These are phyloP conservation scores for Cephus spinipes DNA, from an alignment of 2,888 invertebrate genomes.

Conservation along the genomic window DNA sequence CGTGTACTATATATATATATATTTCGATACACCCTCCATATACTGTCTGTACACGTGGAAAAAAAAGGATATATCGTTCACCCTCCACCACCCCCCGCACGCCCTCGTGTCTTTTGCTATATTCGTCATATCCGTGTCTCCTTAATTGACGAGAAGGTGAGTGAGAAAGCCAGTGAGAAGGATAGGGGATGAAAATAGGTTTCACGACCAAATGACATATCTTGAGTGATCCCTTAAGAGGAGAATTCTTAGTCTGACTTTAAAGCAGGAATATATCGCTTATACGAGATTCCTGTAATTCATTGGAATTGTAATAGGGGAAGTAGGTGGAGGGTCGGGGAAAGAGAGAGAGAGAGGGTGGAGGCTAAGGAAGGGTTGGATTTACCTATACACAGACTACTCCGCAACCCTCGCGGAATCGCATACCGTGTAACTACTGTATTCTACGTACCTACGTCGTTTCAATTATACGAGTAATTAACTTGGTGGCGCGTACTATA, in stretches of 20 bases:
- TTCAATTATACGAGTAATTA: conserved; percentile 52
- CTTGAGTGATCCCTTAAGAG: not conserved
- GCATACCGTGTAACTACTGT: conserved; percentile 21
- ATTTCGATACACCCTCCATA: not conserved
- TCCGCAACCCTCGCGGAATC: conserved; percentile 9
- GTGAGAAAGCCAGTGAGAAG: not conserved
- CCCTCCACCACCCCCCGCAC: not conserved
- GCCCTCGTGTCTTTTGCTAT: not conserved
- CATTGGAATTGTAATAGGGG: not conserved
- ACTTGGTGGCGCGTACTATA: conserved; percentile 1
- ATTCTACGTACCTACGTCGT: conserved; percentile 57
- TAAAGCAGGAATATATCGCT: not conserved
- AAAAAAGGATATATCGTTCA: not conserved
- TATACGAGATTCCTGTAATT: not conserved
- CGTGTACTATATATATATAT: conserved; percentile 1
- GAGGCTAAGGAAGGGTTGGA: not conserved
- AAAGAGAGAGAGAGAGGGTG: not conserved
- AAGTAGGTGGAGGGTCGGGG: not conserved
- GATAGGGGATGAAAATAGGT: not conserved
- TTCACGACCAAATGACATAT: not conserved
- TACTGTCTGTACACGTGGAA: not conserved
- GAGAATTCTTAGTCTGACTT: not conserved
- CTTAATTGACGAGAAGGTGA: not conserved
- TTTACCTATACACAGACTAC: not conserved
- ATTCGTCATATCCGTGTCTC: not conserved